phyloP scores from a whole-genome alignment of 2,797 vertebrate species.

The Leucoraja ocellata region DNA sequence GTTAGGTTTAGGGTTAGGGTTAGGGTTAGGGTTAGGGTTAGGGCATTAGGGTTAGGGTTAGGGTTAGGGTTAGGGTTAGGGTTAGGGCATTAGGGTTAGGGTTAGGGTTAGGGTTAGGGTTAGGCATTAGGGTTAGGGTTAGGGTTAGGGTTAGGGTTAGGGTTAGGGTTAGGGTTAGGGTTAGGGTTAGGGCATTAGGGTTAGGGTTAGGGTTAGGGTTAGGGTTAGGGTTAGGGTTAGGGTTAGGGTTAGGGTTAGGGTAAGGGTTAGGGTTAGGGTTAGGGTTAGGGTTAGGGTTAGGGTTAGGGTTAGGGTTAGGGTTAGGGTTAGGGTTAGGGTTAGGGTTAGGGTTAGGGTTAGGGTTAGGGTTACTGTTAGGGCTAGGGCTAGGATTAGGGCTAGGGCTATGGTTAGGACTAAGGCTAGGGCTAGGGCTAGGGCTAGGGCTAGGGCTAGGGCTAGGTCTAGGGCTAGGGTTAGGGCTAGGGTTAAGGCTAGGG shows the following conservation, averaged over 20 bases:
- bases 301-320: constrained; percentile 1
- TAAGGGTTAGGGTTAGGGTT: neutral
- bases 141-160: constrained; percentile 29
- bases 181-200: constrained; percentile 31
- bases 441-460: too few species aligned
- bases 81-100: constrained; percentile 31
- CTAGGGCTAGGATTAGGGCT: too few species aligned
- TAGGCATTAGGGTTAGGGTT: constrained; percentile 29
- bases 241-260: constrained; percentile 26
- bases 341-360: constrained; percentile 19
- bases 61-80: constrained; percentile 31
- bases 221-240: neutral
- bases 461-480: too few species aligned
- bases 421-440: neutral
- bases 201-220: neutral
- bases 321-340: constrained; percentile 30
- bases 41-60: constrained; percentile 27
- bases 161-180: constrained; percentile 31
- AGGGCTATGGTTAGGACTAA: too few species aligned
- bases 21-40: constrained; percentile 28
- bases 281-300: constrained; percentile 22
- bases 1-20: constrained; percentile 28
- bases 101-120: constrained; percentile 31
- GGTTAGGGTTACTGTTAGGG: constrained; percentile 23
- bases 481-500: too few species aligned